Conservation (phyloP, 2,113 vertebrate species). For the Urocolius indicus region DNA sequence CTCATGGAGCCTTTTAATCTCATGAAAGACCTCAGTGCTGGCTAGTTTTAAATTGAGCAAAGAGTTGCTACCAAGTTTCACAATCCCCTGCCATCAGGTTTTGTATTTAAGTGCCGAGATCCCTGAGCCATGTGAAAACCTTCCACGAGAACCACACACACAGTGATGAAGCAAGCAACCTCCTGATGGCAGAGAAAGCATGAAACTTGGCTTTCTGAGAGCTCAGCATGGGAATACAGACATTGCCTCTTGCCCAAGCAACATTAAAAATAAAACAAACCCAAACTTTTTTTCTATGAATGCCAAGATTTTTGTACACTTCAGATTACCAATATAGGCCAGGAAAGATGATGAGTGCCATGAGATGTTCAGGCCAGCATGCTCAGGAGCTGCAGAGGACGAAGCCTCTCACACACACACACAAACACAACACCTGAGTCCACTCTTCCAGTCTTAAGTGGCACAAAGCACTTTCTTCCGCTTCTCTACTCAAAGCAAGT, state of each 20-base stretch:
- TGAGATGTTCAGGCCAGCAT: neutral
- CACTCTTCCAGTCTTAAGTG: neutral
- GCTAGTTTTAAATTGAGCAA: neutral
- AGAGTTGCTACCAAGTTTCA: neutral
- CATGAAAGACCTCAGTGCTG: neutral
- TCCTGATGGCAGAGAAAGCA: neutral
- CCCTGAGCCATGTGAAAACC: neutral
- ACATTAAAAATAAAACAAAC: neutral
- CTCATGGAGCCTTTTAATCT: neutral
- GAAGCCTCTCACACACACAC: neutral
- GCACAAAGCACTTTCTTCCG: neutral
- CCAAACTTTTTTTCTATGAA: neutral
- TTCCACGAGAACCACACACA: neutral
- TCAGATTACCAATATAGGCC: neutral
- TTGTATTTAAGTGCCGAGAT: neutral
- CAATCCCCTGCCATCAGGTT: neutral
- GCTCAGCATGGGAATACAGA: neutral
- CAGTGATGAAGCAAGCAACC: neutral
- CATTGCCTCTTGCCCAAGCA: rapidly evolving
- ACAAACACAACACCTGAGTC: neutral
- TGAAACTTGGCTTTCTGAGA: neutral
- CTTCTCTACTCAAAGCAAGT: neutral
- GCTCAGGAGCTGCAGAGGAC: neutral
- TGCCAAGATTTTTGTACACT: neutral
- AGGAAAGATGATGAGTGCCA: neutral